Base-by-base conservation (phyloP, 1,140 invertebrate species). In the Elymnias hypermnestra region DNA sequence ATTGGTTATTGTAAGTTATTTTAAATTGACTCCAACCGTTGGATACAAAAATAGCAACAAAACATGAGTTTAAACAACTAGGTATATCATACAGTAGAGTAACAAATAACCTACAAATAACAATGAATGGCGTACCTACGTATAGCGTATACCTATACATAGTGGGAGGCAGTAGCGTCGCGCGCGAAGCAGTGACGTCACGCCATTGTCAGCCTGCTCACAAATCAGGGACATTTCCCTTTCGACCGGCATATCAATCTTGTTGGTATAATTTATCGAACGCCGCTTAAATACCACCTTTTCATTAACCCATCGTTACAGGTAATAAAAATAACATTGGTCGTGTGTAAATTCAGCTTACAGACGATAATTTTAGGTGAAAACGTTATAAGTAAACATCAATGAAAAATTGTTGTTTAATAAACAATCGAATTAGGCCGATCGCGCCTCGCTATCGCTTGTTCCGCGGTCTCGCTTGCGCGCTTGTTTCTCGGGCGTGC, bases 171-270 rank as follows among this genome's bases (percentile, higher is more conserved):
- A 7, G n/a, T 4, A 13, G 33, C 33, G 43, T 26, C 22, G 43
- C 29, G 38, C 22, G 33, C 43, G 52, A 35, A 26, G 40, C 46
- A 38, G 60, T 72, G 70, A 70, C 71, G 73, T 74, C 71, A 74
- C 57, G 38, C 58, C 52, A 72, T 77, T 73, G 70, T 72, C 56
- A 45, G 56, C 47, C 36, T 48, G 53, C 48, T 60, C 69, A 71
- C 75, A 79, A 79, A 79, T 79, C 75, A 79, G 63, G 70, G 42
- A 41, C 58, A 55, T 70, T 74, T 69, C 68, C 70, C 68, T 75
- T 68, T 75, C 68, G 57, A 35, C 53, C 61, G 53, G 38, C 58
- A 63, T 69, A 77, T 77, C 73, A 77, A 77, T 77, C 71, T 77
- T 73, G 57, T 51, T 61, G 56, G 57, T 68, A 68, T 73, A 68